Evolutionary conservation across 2,888 invertebrate genomes (phyloP).

Genomic region (Parnassius apollo): DNA sequence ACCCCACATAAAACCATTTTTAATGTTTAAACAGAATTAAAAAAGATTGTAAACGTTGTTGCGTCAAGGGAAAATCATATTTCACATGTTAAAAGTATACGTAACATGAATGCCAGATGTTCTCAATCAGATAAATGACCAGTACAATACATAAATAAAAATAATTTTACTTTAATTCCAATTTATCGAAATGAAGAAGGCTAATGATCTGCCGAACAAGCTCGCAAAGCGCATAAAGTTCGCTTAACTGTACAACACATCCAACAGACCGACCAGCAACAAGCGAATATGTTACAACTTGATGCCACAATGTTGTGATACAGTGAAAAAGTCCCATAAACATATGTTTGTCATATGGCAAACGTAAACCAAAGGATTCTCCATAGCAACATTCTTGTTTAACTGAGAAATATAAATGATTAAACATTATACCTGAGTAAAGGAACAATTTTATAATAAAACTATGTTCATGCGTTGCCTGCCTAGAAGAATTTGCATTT

Average conservation of each 20-base stretch:
- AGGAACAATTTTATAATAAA: not conserved
- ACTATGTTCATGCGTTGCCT: slow-evolving; percentile 72
- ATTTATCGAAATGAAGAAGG: slow-evolving; percentile 20
- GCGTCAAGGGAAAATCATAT: slow-evolving; percentile 2
- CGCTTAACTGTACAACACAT: slow-evolving; percentile 30
- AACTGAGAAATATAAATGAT: slow-evolving; percentile 35
- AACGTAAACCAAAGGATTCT: not conserved
- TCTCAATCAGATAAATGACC: slow-evolving; percentile 13
- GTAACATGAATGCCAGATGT: slow-evolving; percentile 8
- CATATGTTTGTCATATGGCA: not conserved
- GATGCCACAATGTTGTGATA: slow-evolving; percentile 8
- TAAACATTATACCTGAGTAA: not conserved
- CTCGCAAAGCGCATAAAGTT: slow-evolving; percentile 9
- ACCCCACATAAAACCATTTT: too few relatives aligned
- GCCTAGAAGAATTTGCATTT: slow-evolving; percentile 37
- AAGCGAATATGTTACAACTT: slow-evolving; percentile 15
- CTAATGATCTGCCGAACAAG: slow-evolving; percentile 9
- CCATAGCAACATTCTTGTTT: slow-evolving; percentile 34
- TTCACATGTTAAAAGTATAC: slow-evolving; percentile 6
- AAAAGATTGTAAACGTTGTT: not conserved
- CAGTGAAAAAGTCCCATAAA: not conserved
- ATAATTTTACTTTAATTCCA: slow-evolving; percentile 14
- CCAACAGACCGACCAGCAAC: slow-evolving; percentile 21
- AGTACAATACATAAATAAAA: slow-evolving; percentile 10
- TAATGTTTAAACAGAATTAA: too few relatives aligned